Base-by-base conservation (phyloP, 2,113 vertebrate genomes). In the Donacobius atricapilla region DNA sequence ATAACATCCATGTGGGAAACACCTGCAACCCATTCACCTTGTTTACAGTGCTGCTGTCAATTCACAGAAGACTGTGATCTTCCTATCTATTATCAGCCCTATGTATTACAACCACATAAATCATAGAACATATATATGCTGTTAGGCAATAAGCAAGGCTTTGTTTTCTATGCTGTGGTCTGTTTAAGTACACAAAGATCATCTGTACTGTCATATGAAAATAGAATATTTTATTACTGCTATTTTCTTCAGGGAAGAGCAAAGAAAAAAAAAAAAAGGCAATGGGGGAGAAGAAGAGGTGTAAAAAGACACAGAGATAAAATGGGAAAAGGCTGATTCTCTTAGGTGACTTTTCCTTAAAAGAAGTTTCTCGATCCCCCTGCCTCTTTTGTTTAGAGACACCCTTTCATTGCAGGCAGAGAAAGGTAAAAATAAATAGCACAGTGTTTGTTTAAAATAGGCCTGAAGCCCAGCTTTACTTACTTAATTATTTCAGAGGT, bases 21-120 rank as follows among this genome's bases (percentile, higher is more conserved):
- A 97, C 96, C 89, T 97, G 97, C 78, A 95, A 68, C 65, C 92
- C 87, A 45, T 95, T 90, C 87, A 81, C 94, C 87, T 85, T 91
- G 68, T 96, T 97, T 94, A 87, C 79, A 85, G 84, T 37, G 27
- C 72, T 89, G 88, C 90, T 96, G 86, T 87, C 89, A 96, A 92
- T 83, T 84, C 81, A 91, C 51, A 94, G 63, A 82, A 72, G 76
- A 75, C 97, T 97, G 96, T 97, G 95, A 97, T 97, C 96, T 95
- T 75, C 83, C 72, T 93, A 68, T 91, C 94, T 94, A 72, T 95
- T 96, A 94, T 93, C 79, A 94, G 86, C 47, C 63, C 35, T 50
- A 5, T 70, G n/a, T 63, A 77, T 89, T 94, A 91, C 87, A 95
- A 91, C 89, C 68, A 37, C 83, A 88, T 91, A 89, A 81, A 86